Percentiles rank a stretch among this genome's conserved stretches.
Conservation (phyloP, 2,113 vertebrate species). For the Pachyramphus minor region DNA sequence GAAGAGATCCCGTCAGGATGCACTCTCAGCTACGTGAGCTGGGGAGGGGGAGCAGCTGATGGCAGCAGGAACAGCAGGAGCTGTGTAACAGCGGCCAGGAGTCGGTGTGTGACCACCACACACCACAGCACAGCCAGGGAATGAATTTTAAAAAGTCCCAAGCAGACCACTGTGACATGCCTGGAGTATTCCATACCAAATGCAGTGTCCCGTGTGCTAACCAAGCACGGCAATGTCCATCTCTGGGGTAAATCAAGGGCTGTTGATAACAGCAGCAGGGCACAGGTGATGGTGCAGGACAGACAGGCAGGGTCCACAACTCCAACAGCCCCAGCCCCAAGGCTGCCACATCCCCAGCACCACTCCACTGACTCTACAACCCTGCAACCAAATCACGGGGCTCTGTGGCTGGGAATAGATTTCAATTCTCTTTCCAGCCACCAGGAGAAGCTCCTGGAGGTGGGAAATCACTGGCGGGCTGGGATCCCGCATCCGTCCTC, state of each 20-base stretch:
- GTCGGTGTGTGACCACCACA: background rate
- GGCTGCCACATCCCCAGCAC: background rate
- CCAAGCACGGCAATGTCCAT: rapidly evolving
- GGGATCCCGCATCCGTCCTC: background rate
- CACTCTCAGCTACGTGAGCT: rapidly evolving
- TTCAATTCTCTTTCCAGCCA: background rate
- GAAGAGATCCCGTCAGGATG: background rate
- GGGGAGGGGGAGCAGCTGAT: background rate
- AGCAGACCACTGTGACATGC: background rate
- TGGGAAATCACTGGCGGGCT: background rate
- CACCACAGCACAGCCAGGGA: background rate
- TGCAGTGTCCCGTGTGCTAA: rapidly evolving
- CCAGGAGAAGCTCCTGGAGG: background rate
- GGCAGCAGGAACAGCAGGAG: background rate
- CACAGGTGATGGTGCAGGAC: background rate
- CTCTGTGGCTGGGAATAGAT: background rate
- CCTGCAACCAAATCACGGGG: background rate
- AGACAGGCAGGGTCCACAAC: rapidly evolving
- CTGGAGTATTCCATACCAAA: background rate
- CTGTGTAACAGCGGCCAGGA: background rate
- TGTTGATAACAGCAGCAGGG: background rate
- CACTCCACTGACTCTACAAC: rapidly evolving
- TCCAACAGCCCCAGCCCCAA: background rate
- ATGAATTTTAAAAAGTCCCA: background rate
- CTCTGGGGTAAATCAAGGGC: background rate